phyloP scores from a whole-genome alignment of 1,140 invertebrate species.

The Procambarus clarkii region DNA sequence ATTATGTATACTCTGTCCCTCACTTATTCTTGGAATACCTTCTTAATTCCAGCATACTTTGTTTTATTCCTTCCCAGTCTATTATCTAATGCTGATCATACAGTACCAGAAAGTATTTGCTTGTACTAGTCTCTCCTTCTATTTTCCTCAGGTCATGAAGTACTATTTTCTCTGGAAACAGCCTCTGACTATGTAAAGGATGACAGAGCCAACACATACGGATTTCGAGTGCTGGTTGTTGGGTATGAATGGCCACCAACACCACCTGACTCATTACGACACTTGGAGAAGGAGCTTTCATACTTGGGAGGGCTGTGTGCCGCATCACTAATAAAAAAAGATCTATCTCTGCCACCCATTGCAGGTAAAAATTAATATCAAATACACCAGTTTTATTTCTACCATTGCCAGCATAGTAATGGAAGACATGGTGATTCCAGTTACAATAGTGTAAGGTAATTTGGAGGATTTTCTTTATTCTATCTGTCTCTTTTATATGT shows the following conservation, averaged over 20 bases:
- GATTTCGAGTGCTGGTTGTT: slow-evolving; percentile 93
- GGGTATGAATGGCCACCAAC: slow-evolving; percentile 89
- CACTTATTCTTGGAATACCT: too few relatives aligned
- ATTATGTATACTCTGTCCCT: too few relatives aligned
- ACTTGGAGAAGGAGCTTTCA: slow-evolving; percentile 92
- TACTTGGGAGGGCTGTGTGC: slow-evolving; percentile 94
- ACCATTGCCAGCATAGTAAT: too few relatives aligned
- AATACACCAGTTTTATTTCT: neutral
- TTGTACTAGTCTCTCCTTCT: neutral
- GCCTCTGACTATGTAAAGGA: slow-evolving; percentile 96
- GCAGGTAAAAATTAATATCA: slow-evolving; percentile 76
- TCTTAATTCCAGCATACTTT: too few relatives aligned
- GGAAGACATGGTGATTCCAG: too few relatives aligned
- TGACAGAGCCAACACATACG: slow-evolving; percentile 88
- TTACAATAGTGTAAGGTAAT: too few relatives aligned
- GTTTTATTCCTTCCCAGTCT: too few relatives aligned
- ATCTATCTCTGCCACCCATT: slow-evolving; percentile 84
- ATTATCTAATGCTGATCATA: too few relatives aligned
- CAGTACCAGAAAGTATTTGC: neutral
- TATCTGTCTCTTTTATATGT: too few relatives aligned
- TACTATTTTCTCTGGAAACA: slow-evolving; percentile 95
- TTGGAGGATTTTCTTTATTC: too few relatives aligned
- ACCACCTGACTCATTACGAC: slow-evolving; percentile 78
- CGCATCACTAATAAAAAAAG: slow-evolving; percentile 90
- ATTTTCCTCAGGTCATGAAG: slow-evolving; percentile 86